A percentile compares a stretch with the other conserved stretches of the same genome.
These are phyloP conservation scores for Anoplolepis gracilipes DNA, from an alignment of 1,140 invertebrate species.

Conservation along the genomic window DNA sequence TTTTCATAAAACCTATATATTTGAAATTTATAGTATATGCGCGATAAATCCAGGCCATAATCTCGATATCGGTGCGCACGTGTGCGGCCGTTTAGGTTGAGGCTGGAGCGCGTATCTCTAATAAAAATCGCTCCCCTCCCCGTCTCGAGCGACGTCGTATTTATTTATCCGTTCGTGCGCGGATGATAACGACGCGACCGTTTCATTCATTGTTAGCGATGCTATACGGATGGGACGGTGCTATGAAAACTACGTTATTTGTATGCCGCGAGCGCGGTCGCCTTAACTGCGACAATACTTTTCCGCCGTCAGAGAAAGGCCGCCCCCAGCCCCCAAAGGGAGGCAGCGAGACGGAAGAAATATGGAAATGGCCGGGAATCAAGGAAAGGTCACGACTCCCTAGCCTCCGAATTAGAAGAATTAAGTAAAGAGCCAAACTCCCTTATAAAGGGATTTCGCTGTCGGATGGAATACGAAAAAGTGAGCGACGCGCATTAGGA, in stretches of 20 bases:
- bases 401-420: conserved; percentile 57
- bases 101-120: conserved; percentile 33
- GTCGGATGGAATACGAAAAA: conserved; percentile 15
- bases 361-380: conserved; percentile 58
- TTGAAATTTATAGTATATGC: conserved; percentile 38
- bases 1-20: conserved; percentile 38
- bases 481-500: not conserved
- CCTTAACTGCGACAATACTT: conserved; percentile 60
- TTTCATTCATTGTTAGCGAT: conserved; percentile 57
- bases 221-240: conserved; percentile 29
- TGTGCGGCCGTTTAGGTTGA: conserved; percentile 11
- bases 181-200: conserved; percentile 46
- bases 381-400: conserved; percentile 49
- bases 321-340: not conserved
- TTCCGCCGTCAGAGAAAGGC: conserved; percentile 11
- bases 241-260: conserved; percentile 60
- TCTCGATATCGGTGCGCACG: conserved; percentile 54
- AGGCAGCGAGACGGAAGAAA: conserved; percentile 45
- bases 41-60: conserved; percentile 50
- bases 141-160: conserved; percentile 53
- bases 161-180: conserved; percentile 62
- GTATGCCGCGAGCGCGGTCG: conserved; percentile 30
- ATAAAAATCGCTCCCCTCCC: conserved; percentile 27
- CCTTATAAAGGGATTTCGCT: conserved; percentile 42
- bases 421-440: conserved; percentile 51